Conservation (phyloP, 2,888 invertebrate genomes). For the Aradus depressus region DNA sequence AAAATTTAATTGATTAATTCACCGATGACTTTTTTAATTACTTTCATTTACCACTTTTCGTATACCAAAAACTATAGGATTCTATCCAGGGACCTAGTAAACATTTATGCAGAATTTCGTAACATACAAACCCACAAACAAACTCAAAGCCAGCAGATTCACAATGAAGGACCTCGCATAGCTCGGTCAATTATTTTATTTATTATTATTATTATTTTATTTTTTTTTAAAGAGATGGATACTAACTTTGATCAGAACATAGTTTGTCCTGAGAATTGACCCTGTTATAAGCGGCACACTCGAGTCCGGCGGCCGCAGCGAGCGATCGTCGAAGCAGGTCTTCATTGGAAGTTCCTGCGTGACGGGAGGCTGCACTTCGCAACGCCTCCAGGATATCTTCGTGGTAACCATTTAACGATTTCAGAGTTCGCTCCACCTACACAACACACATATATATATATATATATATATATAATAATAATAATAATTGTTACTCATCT, state of each 20-base stretch:
- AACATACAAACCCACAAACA: too few species aligned
- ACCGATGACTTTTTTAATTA: too few species aligned
- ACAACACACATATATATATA: not conserved
- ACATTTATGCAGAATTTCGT: too few species aligned
- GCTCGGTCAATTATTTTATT: too few species aligned
- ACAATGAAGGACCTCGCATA: too few species aligned
- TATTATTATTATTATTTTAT: not conserved
- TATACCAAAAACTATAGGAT: too few species aligned
- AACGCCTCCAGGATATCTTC: conserved; percentile 85
- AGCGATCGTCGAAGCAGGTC: conserved; percentile 57
- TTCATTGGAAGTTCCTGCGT: conserved; percentile 54
- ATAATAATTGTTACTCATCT: not conserved
- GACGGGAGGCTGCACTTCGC: conserved; percentile 62
- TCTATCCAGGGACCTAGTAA: too few species aligned
- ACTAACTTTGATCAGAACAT: conserved; percentile 43
- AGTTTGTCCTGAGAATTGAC: conserved; percentile 56
- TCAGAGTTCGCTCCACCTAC: conserved; percentile 68
- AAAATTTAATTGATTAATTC: too few species aligned
- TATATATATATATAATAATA: not conserved
- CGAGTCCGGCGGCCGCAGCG: conserved; percentile 28
- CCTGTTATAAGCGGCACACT: conserved; percentile 43
- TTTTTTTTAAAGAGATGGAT: conserved; percentile 1
- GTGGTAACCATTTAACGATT: conserved; percentile 83
- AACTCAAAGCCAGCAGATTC: too few species aligned
- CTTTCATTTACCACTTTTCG: too few species aligned